These are phyloP conservation scores for Psammodynastes pulverulentus DNA, from an alignment of 2,113 vertebrate species.

Conservation along the genomic window DNA sequence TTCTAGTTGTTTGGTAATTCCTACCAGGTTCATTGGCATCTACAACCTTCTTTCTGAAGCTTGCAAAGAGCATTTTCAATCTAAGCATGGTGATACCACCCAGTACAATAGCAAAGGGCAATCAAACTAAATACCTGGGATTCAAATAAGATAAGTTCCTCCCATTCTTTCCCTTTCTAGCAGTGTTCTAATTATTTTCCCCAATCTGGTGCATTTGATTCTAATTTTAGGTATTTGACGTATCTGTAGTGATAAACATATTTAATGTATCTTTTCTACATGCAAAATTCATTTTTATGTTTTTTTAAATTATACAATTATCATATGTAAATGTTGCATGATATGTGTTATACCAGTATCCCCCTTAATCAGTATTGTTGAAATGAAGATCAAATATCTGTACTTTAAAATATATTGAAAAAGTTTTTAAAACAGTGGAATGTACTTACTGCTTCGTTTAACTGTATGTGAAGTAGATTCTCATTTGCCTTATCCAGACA, in stretches of 20 bases:
- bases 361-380: not conserved
- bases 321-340: not conserved
- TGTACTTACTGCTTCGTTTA: not conserved
- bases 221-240: not conserved
- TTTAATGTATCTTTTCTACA: not conserved
- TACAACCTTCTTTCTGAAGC: not conserved
- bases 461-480: not conserved
- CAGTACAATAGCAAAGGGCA: not conserved
- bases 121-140: not conserved
- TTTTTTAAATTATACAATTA: not conserved
- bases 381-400: not conserved
- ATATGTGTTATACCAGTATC: not conserved
- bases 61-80: not conserved
- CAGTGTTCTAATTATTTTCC: not conserved
- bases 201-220: not conserved
- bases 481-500: not conserved
- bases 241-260: not conserved
- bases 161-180: not conserved
- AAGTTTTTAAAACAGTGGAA: not conserved
- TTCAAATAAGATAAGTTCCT: not conserved
- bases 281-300: not conserved
- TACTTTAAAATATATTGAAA: not conserved
- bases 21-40: not conserved
- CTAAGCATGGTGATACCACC: not conserved
- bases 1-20: not conserved